These are phyloP conservation scores for Epinephelus cyanopodus DNA, from an alignment of 2,113 vertebrate genomes.

Conservation along the genomic window DNA sequence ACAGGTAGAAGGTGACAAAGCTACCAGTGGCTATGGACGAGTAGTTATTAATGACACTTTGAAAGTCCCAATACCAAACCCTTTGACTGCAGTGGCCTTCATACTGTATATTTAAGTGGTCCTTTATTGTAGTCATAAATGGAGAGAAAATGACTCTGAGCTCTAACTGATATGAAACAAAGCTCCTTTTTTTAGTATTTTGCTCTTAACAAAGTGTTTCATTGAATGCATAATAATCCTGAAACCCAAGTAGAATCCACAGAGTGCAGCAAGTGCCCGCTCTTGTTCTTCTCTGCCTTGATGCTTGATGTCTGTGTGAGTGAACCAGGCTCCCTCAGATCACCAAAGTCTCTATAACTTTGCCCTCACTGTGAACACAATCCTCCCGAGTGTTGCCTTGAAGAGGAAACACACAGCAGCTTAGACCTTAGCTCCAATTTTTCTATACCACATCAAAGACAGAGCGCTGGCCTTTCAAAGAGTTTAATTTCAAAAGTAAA, in stretches of 20 bases:
- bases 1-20: too few species aligned
- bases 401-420: slow-evolving; percentile 39
- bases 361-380: slow-evolving; percentile 30
- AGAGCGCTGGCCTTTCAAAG: neutral
- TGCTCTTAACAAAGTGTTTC: neutral
- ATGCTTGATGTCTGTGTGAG: slow-evolving; percentile 18
- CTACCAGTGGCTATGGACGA: too few species aligned
- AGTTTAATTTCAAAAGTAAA: slow-evolving; percentile 5
- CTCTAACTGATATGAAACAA: neutral
- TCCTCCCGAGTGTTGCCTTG: slow-evolving; percentile 41
- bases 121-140: neutral
- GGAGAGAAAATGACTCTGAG: neutral
- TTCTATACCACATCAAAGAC: slow-evolving; percentile 29
- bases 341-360: slow-evolving; percentile 33
- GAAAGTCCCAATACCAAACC: neutral
- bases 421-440: slow-evolving; percentile 2
- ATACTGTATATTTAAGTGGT: neutral
- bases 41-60: neutral
- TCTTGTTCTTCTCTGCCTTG: slow-evolving; percentile 10
- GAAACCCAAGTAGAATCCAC: slow-evolving; percentile 8
- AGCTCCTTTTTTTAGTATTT: neutral
- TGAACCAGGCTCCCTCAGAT: slow-evolving; percentile 40
- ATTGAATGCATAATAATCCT: slow-evolving; percentile 13
- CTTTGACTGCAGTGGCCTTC: neutral
- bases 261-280: neutral